Percentiles rank a stretch among this genome's conserved stretches.
Evolutionary conservation across 2,888 invertebrate species (phyloP).

Genomic region (Lycophotia porphyrea): DNA sequence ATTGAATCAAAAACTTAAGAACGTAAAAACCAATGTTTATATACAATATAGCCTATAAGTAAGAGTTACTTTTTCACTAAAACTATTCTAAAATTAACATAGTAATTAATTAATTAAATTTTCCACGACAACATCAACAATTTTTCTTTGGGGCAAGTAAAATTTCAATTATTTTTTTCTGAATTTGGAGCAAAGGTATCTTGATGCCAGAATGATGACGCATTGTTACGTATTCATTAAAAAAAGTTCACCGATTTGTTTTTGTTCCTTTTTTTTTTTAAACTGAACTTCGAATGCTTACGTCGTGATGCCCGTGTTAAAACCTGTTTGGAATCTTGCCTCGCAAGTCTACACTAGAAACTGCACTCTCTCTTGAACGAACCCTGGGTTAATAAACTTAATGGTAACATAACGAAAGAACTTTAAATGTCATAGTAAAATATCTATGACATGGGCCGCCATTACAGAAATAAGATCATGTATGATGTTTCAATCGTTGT

Average conservation of each 20-base stretch:
- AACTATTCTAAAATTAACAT: slow-evolving; percentile 1
- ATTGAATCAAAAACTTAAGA: background rate
- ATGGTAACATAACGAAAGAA: slow-evolving; percentile 50
- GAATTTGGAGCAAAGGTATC: background rate
- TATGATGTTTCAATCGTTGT: slow-evolving; percentile 11
- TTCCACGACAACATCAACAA: background rate
- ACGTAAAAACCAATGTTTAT: slow-evolving; percentile 3
- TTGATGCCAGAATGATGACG: background rate
- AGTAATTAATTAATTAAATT: slow-evolving; percentile 8
- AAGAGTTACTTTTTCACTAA: background rate
- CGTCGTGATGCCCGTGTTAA: slow-evolving; percentile 43
- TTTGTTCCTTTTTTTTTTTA: slow-evolving; percentile 26
- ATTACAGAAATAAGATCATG: slow-evolving; percentile 15
- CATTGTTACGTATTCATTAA: background rate
- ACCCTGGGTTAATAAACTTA: slow-evolving; percentile 64
- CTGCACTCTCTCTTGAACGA: slow-evolving; percentile 70
- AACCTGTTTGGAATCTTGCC: slow-evolving; percentile 70
- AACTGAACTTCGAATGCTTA: slow-evolving; percentile 26
- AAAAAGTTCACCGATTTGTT: slow-evolving; percentile 8
- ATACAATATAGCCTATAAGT: slow-evolving; percentile 33
- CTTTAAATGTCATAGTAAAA: slow-evolving; percentile 36
- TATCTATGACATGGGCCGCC: background rate
- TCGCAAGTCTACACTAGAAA: slow-evolving; percentile 66
- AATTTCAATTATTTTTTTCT: background rate
- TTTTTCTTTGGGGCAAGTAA: background rate